Percentiles rank a stretch among this genome's conserved stretches.
Evolutionary conservation across 2,797 vertebrate genomes (phyloP).

Genomic region (Nannoperca australis): DNA sequence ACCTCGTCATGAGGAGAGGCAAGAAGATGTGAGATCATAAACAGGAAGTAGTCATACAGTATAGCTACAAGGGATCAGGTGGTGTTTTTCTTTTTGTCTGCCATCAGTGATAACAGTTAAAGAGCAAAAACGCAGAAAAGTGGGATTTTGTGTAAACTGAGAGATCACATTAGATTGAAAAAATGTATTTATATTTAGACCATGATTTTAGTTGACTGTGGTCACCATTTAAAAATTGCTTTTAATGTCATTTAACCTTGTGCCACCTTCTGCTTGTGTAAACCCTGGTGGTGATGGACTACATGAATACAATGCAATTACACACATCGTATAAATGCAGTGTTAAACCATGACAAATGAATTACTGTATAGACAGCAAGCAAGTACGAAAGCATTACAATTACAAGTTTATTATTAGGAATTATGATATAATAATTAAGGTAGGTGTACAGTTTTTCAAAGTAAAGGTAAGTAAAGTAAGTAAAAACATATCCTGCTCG

Average conservation of each 20-base stretch:
- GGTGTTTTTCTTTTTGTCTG: background rate
- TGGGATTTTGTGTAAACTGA: background rate
- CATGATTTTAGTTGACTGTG: background rate
- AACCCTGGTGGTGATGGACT: background rate
- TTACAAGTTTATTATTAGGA: background rate
- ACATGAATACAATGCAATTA: background rate
- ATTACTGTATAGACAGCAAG: background rate
- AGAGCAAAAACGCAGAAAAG: background rate
- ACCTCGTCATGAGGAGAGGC: background rate
- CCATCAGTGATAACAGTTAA: background rate
- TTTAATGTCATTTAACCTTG: background rate
- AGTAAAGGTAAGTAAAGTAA: too few species aligned
- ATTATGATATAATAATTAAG: background rate
- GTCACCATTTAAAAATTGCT: background rate
- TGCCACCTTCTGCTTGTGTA: background rate
- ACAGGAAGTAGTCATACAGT: constrained; percentile 12
- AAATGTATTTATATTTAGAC: background rate
- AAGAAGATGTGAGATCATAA: background rate
- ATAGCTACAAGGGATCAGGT: background rate
- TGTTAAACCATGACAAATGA: background rate
- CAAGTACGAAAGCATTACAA: background rate
- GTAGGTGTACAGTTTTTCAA: background rate
- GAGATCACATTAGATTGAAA: background rate
- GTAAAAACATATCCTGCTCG: too few species aligned
- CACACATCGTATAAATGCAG: background rate